Conservation (phyloP, 2,113 vertebrate genomes). For the Aegotheles bennettii region DNA sequence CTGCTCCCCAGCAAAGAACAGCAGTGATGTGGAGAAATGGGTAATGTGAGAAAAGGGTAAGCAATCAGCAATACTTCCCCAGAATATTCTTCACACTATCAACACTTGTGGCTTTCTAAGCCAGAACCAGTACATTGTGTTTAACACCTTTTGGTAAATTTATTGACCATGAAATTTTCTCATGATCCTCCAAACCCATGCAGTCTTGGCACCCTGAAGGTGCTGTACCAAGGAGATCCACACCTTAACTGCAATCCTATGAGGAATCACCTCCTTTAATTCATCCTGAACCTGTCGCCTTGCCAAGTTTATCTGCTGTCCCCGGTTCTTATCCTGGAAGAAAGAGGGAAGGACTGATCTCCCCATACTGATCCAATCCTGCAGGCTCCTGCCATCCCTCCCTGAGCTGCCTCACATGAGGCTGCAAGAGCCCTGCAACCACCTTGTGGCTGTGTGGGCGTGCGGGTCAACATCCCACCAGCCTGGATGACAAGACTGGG, state of each 20-base stretch:
- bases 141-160: background rate
- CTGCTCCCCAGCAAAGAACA: background rate
- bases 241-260: background rate
- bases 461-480: background rate
- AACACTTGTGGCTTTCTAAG: background rate
- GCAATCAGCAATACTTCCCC: background rate
- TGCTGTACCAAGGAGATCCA: background rate
- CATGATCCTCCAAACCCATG: background rate
- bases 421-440: background rate
- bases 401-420: fast-evolving
- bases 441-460: fast-evolving
- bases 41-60: background rate
- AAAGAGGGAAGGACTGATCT: background rate
- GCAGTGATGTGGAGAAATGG: background rate
- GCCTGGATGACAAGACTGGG: background rate
- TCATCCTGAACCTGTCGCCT: background rate
- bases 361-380: background rate
- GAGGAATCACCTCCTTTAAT: background rate
- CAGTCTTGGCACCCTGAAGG: background rate
- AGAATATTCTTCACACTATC: background rate
- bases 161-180: background rate
- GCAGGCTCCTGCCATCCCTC: background rate
- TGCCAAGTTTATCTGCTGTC: background rate
- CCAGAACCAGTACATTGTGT: background rate
- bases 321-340: background rate